Base-by-base conservation (phyloP, 2,797 vertebrate species). In the Leptatherina wallacei region DNA sequence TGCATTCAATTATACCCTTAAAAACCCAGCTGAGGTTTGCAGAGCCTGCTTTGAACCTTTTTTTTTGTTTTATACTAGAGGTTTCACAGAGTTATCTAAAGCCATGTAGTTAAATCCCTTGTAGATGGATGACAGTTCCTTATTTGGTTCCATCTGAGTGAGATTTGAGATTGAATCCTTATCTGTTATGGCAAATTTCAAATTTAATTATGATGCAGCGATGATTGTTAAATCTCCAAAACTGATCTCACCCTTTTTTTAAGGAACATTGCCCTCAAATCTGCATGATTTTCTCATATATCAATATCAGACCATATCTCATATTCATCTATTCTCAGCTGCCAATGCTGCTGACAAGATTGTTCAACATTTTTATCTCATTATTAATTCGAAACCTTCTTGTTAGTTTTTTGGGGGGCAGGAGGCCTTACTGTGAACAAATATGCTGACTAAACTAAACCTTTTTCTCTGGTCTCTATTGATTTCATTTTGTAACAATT, bases 1-100 rank as follows among this genome's bases (percentile, higher is more conserved):
- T 77, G 73, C 51, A 40, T 76, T 62, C 60, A 61, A 59, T 74
- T 44, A 73, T 10, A 44, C n/a, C 55, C n/a, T 27, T 20, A 8
- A 47, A 59, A 65, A 64, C 65, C 27, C 24, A 29, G 11, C 24
- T 29, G 27, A 56, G 47, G n/a, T 71, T 74, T 30, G 16, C 65
- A 49, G 62, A 64, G 33, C 29, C 24, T 66, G 35, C 11, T 73
- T 29, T 56, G 20, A 75, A 64, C 29, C 10, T 1, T 3, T 22
- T 22, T 22, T 24, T 1, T 51, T 51, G 24, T 51, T 27, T 18
- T 40, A 11, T 40, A 1, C 38, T 32, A 40, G 18, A 47, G 12
- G 6, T 47, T 47, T 16, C 1, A 14, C 42, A 47, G 2, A 29
- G 24, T 24, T 14, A 54, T 29, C 51, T 29, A 27, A 54, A 54